A percentile compares a stretch with the other conserved stretches of the same genome.
phyloP scores from a whole-genome alignment of 2,888 invertebrate species.

The Malthinus flaveolus region DNA sequence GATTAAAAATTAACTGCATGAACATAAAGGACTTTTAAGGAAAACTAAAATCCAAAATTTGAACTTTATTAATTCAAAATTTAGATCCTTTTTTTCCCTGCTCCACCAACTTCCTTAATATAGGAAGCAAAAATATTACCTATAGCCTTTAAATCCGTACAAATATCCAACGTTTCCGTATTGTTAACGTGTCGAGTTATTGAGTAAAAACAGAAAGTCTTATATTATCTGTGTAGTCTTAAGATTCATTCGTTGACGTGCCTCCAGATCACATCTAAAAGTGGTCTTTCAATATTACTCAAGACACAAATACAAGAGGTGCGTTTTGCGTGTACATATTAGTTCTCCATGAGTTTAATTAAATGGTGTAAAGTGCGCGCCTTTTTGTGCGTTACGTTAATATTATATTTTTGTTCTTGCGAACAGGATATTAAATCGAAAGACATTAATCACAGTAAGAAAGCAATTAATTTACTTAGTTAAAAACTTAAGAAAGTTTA shows the following conservation, averaged over 20 bases:
- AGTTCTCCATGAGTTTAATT: neutral
- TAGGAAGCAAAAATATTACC: neutral
- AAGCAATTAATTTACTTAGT: neutral
- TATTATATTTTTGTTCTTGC: neutral
- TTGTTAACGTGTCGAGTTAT: neutral
- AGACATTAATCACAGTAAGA: neutral
- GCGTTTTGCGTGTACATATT: neutral
- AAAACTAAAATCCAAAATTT: neutral
- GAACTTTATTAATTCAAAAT: neutral
- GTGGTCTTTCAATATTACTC: neutral
- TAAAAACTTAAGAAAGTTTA: neutral
- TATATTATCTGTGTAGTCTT: neutral
- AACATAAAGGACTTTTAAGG: too few relatives aligned
- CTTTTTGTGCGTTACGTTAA: conserved; percentile 2
- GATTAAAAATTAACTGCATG: too few relatives aligned
- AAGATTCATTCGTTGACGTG: neutral
- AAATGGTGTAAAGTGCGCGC: conserved; percentile 4
- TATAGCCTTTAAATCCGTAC: neutral
- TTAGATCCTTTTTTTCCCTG: neutral
- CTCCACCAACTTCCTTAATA: neutral
- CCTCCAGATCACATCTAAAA: neutral
- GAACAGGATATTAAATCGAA: neutral
- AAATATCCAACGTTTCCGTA: neutral
- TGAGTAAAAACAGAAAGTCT: conserved; percentile 2
- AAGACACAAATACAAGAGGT: neutral